A percentile compares a stretch with the other conserved stretches of the same genome.
phyloP scores from a whole-genome alignment of 2,888 invertebrate species.

The Erynnis tages region DNA sequence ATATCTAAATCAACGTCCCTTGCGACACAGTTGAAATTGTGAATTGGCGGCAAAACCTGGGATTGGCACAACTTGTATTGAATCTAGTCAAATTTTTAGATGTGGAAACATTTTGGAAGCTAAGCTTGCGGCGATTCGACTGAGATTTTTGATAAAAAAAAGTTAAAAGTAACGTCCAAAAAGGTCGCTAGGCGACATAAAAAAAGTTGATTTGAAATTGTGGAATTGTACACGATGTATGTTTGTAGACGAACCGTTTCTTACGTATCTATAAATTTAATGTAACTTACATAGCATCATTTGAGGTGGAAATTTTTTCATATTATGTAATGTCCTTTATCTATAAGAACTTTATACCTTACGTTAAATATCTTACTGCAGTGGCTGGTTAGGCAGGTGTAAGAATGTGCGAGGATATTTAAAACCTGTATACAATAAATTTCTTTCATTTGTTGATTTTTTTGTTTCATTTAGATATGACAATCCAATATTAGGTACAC shows the following conservation, averaged over 20 bases:
- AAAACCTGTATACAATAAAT: slow-evolving; percentile 82
- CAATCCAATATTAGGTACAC: too few relatives aligned
- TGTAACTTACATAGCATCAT: slow-evolving; percentile 62
- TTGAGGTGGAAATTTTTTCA: slow-evolving; percentile 63
- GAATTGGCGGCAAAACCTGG: slow-evolving; percentile 54
- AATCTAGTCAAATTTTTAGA: slow-evolving; percentile 79
- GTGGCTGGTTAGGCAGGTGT: slow-evolving; percentile 77
- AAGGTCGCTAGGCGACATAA: slow-evolving; percentile 70
- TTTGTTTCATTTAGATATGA: slow-evolving; percentile 72
- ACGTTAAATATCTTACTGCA: slow-evolving; percentile 73
- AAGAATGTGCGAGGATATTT: slow-evolving; percentile 77
- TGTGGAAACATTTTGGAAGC: slow-evolving; percentile 54
- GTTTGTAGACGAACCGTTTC: slow-evolving; percentile 48
- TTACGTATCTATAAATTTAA: slow-evolving; percentile 57
- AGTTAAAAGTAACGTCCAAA: slow-evolving; percentile 68
- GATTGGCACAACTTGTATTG: slow-evolving; percentile 72
- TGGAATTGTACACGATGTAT: slow-evolving; percentile 69
- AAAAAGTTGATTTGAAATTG: slow-evolving; percentile 71
- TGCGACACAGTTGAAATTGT: slow-evolving; percentile 40
- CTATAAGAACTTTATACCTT: slow-evolving; percentile 76
- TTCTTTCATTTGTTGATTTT: slow-evolving; percentile 80
- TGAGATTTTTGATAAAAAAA: slow-evolving; percentile 64
- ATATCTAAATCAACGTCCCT: slow-evolving; percentile 31
- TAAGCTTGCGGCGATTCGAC: slow-evolving; percentile 69
- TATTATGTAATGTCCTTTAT: slow-evolving; percentile 75